A percentile compares a stretch with the other conserved stretches of the same genome.
Conservation (phyloP, 2,888 invertebrate species). For the Eupithecia pulchellata region DNA sequence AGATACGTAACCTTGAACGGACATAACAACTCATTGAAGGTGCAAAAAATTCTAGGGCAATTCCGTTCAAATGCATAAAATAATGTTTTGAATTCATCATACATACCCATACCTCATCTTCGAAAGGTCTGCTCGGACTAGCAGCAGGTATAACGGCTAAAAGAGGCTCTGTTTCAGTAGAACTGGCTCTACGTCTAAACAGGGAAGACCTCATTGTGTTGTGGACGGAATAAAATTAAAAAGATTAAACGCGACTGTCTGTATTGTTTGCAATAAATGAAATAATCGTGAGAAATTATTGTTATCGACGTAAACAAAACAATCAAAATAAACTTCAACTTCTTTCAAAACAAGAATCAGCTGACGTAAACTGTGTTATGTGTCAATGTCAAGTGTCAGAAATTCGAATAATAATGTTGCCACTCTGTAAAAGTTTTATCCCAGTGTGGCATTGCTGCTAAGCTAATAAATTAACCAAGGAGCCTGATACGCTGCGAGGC, state of each 20-base stretch:
- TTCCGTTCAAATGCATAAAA: background rate
- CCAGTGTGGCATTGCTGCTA: too few species aligned
- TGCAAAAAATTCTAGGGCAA: constrained; percentile 8
- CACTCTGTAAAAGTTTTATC: background rate
- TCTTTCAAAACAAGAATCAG: constrained; percentile 15
- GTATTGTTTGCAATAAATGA: constrained; percentile 12
- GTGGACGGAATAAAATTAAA: constrained; percentile 47
- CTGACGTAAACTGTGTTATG: background rate
- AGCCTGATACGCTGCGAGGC: background rate
- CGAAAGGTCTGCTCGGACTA: constrained; percentile 49
- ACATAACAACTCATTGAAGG: background rate
- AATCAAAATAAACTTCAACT: background rate
- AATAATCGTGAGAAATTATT: constrained; percentile 9
- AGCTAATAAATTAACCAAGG: background rate
- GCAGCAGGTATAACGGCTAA: constrained; percentile 61
- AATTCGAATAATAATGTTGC: background rate
- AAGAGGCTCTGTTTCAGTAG: constrained; percentile 68
- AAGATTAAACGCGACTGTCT: constrained; percentile 29
- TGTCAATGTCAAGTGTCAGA: constrained; percentile 9
- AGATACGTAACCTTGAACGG: background rate
- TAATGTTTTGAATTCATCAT: background rate
- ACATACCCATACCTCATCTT: constrained; percentile 70
- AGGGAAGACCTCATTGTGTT: constrained; percentile 72
- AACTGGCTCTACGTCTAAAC: constrained; percentile 59
- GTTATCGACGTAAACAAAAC: constrained; percentile 17